These are phyloP conservation scores for Aulostomus chinensis DNA, from an alignment of 2,797 vertebrate genomes.

Conservation along the genomic window DNA sequence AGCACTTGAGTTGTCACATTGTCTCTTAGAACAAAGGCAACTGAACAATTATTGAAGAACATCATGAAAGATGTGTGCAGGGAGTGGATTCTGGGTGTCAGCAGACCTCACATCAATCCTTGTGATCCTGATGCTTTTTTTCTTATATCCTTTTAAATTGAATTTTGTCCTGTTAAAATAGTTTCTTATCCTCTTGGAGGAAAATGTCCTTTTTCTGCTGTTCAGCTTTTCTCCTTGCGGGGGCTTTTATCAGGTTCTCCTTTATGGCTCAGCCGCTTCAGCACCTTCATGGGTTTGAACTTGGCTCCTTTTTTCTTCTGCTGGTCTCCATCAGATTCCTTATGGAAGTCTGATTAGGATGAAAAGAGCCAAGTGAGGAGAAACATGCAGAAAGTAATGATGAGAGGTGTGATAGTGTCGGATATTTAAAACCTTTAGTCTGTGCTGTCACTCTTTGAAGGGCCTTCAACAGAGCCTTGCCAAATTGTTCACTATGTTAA, in stretches of 20 bases:
- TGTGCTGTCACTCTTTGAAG: too few relatives aligned
- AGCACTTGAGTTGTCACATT: slow-evolving; percentile 24
- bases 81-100: slow-evolving; percentile 1
- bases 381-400: too few relatives aligned
- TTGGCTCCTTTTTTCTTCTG: slow-evolving; percentile 91
- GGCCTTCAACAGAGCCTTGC: too few relatives aligned
- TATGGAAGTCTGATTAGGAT: slow-evolving; percentile 86
- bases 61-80: slow-evolving; percentile 11
- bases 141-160: too few relatives aligned
- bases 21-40: slow-evolving; percentile 33
- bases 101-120: background rate
- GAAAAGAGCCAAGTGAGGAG: too few relatives aligned
- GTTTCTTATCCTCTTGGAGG: slow-evolving; percentile 17
- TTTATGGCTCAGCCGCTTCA: slow-evolving; percentile 92
- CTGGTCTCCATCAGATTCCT: slow-evolving; percentile 78
- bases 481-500: too few relatives aligned
- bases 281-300: slow-evolving; percentile 95
- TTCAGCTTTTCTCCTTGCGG: slow-evolving; percentile 77
- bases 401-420: too few relatives aligned
- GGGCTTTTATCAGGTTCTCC: slow-evolving; percentile 83
- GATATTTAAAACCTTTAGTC: too few relatives aligned
- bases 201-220: slow-evolving; percentile 2
- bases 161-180: slow-evolving; percentile 28
- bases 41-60: slow-evolving; percentile 6
- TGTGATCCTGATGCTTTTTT: too few relatives aligned